Conservation (phyloP, 2,888 invertebrate genomes). For the Drymonia ruficornis region DNA sequence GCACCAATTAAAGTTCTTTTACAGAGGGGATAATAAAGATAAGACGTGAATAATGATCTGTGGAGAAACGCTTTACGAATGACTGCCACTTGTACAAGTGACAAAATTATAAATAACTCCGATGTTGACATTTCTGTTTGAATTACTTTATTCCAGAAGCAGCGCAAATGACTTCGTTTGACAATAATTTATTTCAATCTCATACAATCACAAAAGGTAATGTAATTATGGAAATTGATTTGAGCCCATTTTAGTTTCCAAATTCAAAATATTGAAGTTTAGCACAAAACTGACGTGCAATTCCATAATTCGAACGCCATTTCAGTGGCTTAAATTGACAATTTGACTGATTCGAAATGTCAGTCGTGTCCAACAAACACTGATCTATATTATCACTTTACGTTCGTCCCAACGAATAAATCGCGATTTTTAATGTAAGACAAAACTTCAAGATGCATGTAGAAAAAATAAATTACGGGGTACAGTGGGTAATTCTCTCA, state of each 20-base stretch:
- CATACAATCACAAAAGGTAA: neutral
- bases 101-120: conserved; percentile 55
- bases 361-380: neutral
- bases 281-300: conserved; percentile 11
- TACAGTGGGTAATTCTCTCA: neutral
- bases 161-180: neutral
- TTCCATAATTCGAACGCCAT: conserved; percentile 2
- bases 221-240: neutral
- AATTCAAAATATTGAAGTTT: conserved; percentile 16
- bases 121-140: conserved; percentile 8
- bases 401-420: too few relatives aligned
- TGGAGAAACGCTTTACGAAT: conserved; percentile 76
- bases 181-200: neutral
- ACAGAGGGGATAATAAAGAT: conserved; percentile 75
- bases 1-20: conserved; percentile 80
- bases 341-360: conserved; percentile 13
- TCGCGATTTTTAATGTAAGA: too few relatives aligned
- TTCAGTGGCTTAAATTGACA: conserved; percentile 19
- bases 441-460: too few relatives aligned
- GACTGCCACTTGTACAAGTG: conserved; percentile 73
- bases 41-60: conserved; percentile 77
- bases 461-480: neutral
- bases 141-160: conserved; percentile 12
- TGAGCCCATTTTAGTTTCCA: neutral
- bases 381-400: too few relatives aligned